Evolutionary conservation across 2,888 invertebrate genomes (phyloP).

Genomic region (Leptarthrus brevirostris): DNA sequence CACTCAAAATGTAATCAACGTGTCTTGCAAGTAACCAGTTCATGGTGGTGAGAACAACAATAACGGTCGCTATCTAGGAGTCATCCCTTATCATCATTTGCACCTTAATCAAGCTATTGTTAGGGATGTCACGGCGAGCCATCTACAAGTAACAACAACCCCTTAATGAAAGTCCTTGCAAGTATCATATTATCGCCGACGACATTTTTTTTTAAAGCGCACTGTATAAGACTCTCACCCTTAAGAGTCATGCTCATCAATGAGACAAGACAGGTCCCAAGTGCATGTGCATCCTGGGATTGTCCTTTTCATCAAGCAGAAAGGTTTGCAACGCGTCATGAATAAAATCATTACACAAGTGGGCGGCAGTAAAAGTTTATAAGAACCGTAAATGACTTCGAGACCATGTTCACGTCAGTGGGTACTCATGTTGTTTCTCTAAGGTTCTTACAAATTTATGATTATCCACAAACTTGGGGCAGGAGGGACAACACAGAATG

Average conservation of each 20-base stretch:
- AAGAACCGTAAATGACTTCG: constrained; percentile 41
- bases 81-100: constrained; percentile 32
- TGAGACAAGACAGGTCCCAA: constrained; percentile 20
- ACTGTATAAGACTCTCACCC: not conserved
- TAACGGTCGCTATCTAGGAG: constrained; percentile 14
- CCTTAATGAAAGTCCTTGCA: constrained; percentile 26
- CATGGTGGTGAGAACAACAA: not conserved
- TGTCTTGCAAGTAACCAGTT: constrained; percentile 29
- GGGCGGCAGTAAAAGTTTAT: constrained; percentile 32
- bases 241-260: constrained; percentile 28
- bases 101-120: constrained; percentile 47
- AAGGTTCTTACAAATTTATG: constrained; percentile 39
- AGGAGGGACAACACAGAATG: not conserved
- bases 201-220: constrained; percentile 2
- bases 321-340: constrained; percentile 13
- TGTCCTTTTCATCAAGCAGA: constrained; percentile 21
- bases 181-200: constrained; percentile 27
- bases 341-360: constrained; percentile 44
- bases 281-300: constrained; percentile 23
- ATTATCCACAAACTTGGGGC: not conserved
- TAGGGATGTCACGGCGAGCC: constrained; percentile 1
- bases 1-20: constrained; percentile 36
- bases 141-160: constrained; percentile 20
- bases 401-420: constrained; percentile 44
- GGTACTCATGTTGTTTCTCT: constrained; percentile 14